phyloP scores from a whole-genome alignment of 2,888 invertebrate genomes.

The Gnatocerus cornutus region DNA sequence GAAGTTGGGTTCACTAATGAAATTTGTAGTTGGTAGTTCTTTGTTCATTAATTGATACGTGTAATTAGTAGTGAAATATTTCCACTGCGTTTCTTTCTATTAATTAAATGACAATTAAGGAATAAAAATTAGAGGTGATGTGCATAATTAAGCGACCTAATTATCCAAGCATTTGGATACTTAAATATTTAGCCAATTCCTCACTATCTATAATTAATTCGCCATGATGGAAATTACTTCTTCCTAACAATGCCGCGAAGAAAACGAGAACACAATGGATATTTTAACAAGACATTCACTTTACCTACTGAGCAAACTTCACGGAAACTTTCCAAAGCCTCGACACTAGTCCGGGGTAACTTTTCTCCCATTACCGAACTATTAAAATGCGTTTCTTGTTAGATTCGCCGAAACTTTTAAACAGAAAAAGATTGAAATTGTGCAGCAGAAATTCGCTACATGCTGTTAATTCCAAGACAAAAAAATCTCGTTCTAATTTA shows the following conservation, averaged over 20 bases:
- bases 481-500: conserved; percentile 1
- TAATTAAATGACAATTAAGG: background rate
- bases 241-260: background rate
- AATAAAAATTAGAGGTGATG: background rate
- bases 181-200: conserved; percentile 3
- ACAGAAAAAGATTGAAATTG: conserved; percentile 8
- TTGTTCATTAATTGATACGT: conserved; percentile 29
- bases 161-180: conserved; percentile 7
- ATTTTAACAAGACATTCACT: conserved; percentile 23
- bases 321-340: conserved; percentile 2
- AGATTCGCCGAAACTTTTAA: background rate
- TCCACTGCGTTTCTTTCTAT: background rate
- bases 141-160: background rate
- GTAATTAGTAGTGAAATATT: conserved; percentile 25
- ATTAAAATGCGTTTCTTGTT: conserved; percentile 19
- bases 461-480: no score
- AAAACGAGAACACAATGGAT: background rate
- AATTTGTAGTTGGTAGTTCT: conserved; percentile 34
- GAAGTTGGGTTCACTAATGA: conserved; percentile 30
- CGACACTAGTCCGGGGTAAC: conserved; percentile 13
- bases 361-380: conserved; percentile 21
- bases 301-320: conserved; percentile 8
- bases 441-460: background rate
- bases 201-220: conserved; percentile 4
- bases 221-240: background rate